Conservation (phyloP, 2,113 vertebrate species). For the Indri indri region DNA sequence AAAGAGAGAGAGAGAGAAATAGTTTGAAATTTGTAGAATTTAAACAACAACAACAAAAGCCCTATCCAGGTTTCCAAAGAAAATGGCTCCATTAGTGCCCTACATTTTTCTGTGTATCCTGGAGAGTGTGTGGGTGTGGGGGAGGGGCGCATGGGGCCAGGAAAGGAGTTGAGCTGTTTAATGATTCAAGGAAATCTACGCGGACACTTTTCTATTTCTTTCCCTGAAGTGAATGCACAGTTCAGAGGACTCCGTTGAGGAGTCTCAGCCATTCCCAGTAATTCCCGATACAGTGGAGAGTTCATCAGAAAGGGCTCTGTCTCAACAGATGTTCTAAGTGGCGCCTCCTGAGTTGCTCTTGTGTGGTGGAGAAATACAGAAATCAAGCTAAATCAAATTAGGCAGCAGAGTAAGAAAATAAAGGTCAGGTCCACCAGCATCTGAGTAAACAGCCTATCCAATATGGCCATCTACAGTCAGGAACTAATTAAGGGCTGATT, state of each 20-base stretch:
- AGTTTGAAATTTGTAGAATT: neutral
- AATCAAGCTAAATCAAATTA: slow-evolving; percentile 69
- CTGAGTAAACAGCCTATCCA: slow-evolving; percentile 63
- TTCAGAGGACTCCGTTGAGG: neutral
- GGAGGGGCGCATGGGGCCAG: rapidly evolving
- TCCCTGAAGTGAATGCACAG: neutral
- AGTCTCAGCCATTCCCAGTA: neutral
- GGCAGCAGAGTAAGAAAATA: slow-evolving; percentile 58
- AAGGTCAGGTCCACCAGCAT: slow-evolving; percentile 69
- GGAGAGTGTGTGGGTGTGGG: neutral
- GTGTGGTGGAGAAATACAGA: slow-evolving; percentile 42
- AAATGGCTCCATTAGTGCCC: neutral
- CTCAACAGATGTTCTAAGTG: slow-evolving; percentile 51
- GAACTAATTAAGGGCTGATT: slow-evolving; percentile 71
- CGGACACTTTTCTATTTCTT: neutral
- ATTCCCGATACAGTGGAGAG: neutral
- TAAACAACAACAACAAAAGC: neutral
- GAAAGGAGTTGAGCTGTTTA: slow-evolving; percentile 14
- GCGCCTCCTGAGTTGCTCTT: slow-evolving; percentile 54
- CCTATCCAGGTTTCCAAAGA: neutral
- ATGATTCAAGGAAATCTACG: neutral
- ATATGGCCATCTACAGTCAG: slow-evolving; percentile 64
- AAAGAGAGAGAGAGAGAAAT: neutral
- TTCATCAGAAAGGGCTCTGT: slow-evolving; percentile 58
- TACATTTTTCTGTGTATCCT: neutral